Base-by-base conservation (phyloP, 2,797 vertebrate genomes). In the Girardinus metallicus region DNA sequence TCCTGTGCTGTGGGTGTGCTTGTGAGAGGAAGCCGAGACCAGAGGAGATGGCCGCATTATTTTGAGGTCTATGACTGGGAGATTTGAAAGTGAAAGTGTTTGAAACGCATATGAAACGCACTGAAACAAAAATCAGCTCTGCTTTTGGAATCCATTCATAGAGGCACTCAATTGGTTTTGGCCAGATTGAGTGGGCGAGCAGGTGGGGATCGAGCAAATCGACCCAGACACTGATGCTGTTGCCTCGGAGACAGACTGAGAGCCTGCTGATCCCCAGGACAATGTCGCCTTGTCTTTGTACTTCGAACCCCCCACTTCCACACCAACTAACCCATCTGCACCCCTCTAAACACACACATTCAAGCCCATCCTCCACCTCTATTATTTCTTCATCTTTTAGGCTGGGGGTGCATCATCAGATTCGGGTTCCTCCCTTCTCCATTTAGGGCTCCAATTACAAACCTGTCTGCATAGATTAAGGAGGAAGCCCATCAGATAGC, bases 391-490 rank as follows among this genome's bases (percentile, higher is more conserved):
- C 86, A 89, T 89, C 87, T 85, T 81, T 85, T 64, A 82, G 75
- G 76, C 68, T 74, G 80, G 80, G 85, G 74, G 82, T 78, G 80
- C 49, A 79, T 79, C 46, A 78, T 90, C 78, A 85, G 81, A 80
- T 43, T 80, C 70, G 78, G 75, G 34, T 43, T 29, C 78, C 76
- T 23, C 79, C 73, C 73, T n/a, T 47, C 80, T 76, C 73, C 75
- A 78, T 83, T 81, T 89, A 73, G 57, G 36, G 47, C 83, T 88
- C 86, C 92, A 93, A 95, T 93, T 93, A 93, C 91, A 92, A 90
- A 92, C 85, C 91, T 93, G 93, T 94, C 92, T 84, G 84, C 81
- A 83, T 89, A 89, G 86, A 95, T 94, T 94, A 92, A 92, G 92
- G 88, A 88, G 83, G 66, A 44, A 70, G 86, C 82, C 81, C 72